A percentile compares a stretch with the other conserved stretches of the same genome.
Conservation (phyloP, 2,888 invertebrate species). For the Carabus problematicus region DNA sequence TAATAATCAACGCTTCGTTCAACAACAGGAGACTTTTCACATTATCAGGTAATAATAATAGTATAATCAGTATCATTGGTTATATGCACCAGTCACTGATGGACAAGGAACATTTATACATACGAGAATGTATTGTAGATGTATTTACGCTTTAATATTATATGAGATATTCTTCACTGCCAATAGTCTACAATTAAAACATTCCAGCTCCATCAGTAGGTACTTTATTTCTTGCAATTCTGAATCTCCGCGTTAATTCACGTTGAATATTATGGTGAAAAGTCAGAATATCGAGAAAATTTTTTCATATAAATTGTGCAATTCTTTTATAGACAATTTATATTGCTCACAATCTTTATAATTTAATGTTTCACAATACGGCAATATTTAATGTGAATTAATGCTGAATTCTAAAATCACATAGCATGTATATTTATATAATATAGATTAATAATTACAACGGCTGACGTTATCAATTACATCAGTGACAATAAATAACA, state of each 20-base stretch:
- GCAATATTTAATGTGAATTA: background rate
- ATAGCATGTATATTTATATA: background rate
- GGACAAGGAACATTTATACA: background rate
- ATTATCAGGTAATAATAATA: conserved; percentile 5
- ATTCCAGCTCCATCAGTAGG: background rate
- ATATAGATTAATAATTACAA: background rate
- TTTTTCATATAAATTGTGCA: background rate
- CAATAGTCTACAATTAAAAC: background rate
- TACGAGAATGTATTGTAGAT: background rate
- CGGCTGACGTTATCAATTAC: background rate
- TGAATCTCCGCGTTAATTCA: too few relatives aligned
- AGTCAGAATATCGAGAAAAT: too few relatives aligned
- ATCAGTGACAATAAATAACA: conserved; percentile 8
- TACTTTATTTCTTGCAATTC: background rate
- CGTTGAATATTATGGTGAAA: too few relatives aligned
- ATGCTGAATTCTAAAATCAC: background rate
- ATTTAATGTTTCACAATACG: background rate
- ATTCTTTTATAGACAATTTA: background rate
- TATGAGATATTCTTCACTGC: background rate
- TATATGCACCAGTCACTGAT: background rate
- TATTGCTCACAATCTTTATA: background rate
- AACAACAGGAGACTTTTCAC: conserved; percentile 11
- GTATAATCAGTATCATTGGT: conserved; percentile 2
- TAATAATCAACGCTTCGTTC: conserved; percentile 7
- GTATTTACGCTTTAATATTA: too few relatives aligned